phyloP scores from a whole-genome alignment of 2,888 invertebrate species.

The Allygus modestus region DNA sequence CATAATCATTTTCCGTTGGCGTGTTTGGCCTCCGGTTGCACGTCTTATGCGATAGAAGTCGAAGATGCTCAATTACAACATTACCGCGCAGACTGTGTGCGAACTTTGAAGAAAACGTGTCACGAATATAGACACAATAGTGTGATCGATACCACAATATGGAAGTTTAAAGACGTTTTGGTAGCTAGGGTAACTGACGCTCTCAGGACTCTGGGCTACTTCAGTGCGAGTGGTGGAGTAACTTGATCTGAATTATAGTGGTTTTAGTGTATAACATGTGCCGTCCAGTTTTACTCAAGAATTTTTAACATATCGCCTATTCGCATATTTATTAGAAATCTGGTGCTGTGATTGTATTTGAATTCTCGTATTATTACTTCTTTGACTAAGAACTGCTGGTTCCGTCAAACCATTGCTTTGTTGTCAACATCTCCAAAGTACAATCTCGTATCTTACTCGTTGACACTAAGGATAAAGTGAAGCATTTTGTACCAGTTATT shows the following conservation, averaged over 20 bases:
- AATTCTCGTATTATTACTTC: background rate
- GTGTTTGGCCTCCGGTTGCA: slow-evolving; percentile 88
- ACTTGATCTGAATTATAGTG: slow-evolving; percentile 29
- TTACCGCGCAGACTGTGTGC: slow-evolving; percentile 95
- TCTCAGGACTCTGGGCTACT: slow-evolving; percentile 85
- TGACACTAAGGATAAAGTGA: too few relatives aligned
- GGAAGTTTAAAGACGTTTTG: slow-evolving; percentile 90
- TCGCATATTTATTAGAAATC: background rate
- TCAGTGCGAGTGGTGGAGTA: slow-evolving; percentile 70
- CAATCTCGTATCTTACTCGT: too few relatives aligned
- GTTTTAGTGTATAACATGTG: background rate
- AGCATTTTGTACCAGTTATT: too few relatives aligned
- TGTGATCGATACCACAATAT: slow-evolving; percentile 90
- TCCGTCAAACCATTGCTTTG: too few relatives aligned
- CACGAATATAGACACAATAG: slow-evolving; percentile 89
- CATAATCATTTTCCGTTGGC: slow-evolving; percentile 96
- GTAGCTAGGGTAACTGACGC: slow-evolving; percentile 84
- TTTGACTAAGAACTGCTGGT: too few relatives aligned
- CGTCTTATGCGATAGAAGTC: slow-evolving; percentile 90
- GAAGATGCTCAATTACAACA: slow-evolving; percentile 93
- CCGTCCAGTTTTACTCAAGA: slow-evolving; percentile 5
- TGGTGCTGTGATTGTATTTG: slow-evolving; percentile 28
- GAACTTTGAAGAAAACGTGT: slow-evolving; percentile 90
- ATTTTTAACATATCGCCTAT: background rate
- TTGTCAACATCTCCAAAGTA: too few relatives aligned